These are phyloP conservation scores for Mesodorylaimus sp. DNA, from an alignment of 2,888 invertebrate genomes.

Conservation along the genomic window DNA sequence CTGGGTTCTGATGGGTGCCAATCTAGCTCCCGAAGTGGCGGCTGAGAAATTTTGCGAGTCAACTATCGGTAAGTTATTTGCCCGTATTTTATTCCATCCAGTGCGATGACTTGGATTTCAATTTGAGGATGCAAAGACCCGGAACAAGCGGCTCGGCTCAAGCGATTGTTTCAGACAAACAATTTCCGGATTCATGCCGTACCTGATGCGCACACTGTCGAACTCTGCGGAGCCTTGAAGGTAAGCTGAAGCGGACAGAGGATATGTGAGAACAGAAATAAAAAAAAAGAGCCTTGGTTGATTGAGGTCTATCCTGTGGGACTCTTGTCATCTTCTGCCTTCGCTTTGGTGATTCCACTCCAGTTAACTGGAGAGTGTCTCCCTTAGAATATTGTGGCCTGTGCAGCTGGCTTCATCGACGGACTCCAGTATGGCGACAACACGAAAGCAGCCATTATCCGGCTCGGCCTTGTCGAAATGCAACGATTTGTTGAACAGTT, in stretches of 20 bases:
- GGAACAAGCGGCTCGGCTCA: constrained; percentile 54
- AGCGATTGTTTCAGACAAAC: constrained; percentile 76
- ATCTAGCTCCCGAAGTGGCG: constrained; percentile 90
- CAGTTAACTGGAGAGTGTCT: no score
- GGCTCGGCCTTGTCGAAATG: constrained; percentile 87
- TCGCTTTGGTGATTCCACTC: no score
- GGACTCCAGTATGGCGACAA: constrained; percentile 87
- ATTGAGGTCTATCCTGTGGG: no score
- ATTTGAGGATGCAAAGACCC: constrained; percentile 14
- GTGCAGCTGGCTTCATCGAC: constrained; percentile 92
- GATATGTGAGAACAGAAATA: no score
- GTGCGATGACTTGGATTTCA: no score
- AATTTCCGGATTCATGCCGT: constrained; percentile 90
- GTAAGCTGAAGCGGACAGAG: no score
- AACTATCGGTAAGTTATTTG: constrained; percentile 52
- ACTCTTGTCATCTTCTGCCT: no score
- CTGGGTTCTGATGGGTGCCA: constrained; percentile 94
- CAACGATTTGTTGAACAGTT: constrained; percentile 60
- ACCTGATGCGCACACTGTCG: constrained; percentile 85
- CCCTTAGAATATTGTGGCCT: constrained; percentile 81
- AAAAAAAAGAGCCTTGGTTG: no score
- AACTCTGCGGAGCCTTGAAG: constrained; percentile 95
- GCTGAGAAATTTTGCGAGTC: constrained; percentile 96
- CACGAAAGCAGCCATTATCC: constrained; percentile 93
- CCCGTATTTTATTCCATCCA: not conserved